phyloP scores from a whole-genome alignment of 2,888 invertebrate species.

The Aproaerema taeniolella region DNA sequence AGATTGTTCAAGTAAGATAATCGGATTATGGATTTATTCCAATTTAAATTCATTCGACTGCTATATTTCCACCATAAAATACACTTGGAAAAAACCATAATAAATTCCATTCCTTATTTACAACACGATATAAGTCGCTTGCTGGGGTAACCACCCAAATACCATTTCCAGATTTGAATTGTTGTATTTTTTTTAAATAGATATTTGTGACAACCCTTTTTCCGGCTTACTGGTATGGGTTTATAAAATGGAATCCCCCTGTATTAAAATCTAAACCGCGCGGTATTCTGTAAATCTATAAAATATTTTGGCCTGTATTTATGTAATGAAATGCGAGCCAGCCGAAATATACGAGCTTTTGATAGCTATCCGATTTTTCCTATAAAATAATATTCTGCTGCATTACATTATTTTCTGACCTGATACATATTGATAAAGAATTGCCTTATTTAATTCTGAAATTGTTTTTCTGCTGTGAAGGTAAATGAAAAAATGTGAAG shows the following conservation, averaged over 20 bases:
- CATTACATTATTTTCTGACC: not conserved
- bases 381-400: not conserved
- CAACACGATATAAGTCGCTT: too few relatives aligned
- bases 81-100: too few relatives aligned
- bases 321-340: conserved; percentile 1
- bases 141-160: too few relatives aligned
- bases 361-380: not conserved
- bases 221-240: not conserved
- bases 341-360: conserved; percentile 4
- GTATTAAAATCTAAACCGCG: too few relatives aligned
- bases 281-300: not conserved
- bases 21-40: too few relatives aligned
- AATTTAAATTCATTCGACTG: too few relatives aligned
- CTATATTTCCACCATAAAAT: too few relatives aligned
- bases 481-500: not conserved
- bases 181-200: not conserved
- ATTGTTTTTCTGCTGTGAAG: not conserved
- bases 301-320: conserved; percentile 3
- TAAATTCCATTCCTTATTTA: too few relatives aligned
- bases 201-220: not conserved
- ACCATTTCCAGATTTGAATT: not conserved
- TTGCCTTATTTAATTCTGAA: too few relatives aligned
- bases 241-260: too few relatives aligned
- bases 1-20: too few relatives aligned
- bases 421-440: not conserved